Conservation (phyloP, 2,113 vertebrate species). For the Hippotragus niger region DNA sequence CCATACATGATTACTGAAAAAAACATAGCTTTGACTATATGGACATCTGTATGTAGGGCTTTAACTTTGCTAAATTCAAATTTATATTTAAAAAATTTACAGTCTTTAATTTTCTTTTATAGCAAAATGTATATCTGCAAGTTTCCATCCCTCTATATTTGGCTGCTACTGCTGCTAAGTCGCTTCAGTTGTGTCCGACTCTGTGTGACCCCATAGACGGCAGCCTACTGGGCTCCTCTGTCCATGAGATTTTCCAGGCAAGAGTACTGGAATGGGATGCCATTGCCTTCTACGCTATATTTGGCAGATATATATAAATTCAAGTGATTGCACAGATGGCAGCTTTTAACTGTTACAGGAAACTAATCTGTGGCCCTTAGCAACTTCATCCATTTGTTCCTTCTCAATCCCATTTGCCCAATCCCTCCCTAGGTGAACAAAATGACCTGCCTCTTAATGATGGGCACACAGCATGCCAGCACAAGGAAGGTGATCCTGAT, state of each 20-base stretch:
- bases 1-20: background rate
- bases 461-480: background rate
- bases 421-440: background rate
- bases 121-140: background rate
- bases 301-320: constrained; percentile 1
- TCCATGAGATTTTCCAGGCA: no score
- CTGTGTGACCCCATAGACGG: no score
- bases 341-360: constrained; percentile 9
- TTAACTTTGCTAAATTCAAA: background rate
- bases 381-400: constrained; percentile 29
- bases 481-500: constrained; percentile 15
- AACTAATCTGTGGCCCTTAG: background rate
- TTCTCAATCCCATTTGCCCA: background rate
- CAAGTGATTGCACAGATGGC: constrained; percentile 51
- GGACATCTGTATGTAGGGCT: background rate
- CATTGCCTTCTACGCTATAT: no score
- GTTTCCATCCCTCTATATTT: background rate
- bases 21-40: background rate
- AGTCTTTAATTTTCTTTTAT: background rate
- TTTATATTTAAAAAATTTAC: background rate
- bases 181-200: no score
- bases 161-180: no score
- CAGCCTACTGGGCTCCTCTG: no score
- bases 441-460: background rate
- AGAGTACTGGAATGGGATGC: no score